Evolutionary conservation across 2,113 vertebrate species (phyloP).

Genomic region (Aegithalos caudatus): DNA sequence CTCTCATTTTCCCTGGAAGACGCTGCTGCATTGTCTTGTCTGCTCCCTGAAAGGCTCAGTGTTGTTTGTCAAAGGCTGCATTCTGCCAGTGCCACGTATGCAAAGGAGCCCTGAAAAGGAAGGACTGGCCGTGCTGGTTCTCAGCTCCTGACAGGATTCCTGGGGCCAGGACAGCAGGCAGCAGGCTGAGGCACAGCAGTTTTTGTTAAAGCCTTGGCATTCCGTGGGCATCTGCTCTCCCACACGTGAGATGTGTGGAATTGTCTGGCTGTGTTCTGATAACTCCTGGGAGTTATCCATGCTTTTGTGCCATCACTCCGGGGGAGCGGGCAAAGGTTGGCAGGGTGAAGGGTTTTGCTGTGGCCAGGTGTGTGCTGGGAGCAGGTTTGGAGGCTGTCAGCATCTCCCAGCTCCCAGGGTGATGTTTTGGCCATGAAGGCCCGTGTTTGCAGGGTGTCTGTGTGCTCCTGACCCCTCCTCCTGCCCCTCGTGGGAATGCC

Average conservation of each 20-base stretch:
- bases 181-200: background rate
- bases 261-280: background rate
- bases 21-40: constrained; percentile 47
- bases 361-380: rapidly evolving
- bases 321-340: background rate
- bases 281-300: rapidly evolving
- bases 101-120: constrained; percentile 15
- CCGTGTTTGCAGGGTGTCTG: background rate
- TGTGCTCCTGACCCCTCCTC: background rate
- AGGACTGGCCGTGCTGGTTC: background rate
- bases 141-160: background rate
- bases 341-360: background rate
- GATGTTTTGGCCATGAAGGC: rapidly evolving
- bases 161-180: rapidly evolving
- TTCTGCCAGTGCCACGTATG: constrained; percentile 26
- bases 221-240: background rate
- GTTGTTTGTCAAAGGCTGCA: constrained; percentile 38
- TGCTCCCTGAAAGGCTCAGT: constrained; percentile 50
- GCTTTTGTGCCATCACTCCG: rapidly evolving
- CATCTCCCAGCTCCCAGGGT: background rate
- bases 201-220: background rate
- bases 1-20: constrained; percentile 56
- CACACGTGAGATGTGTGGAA: background rate
- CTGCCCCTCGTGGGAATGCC: too few relatives aligned
- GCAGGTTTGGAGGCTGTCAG: background rate